Percentiles rank a stretch among this genome's conserved stretches.
These are phyloP conservation scores for Gonioctena quinquepunctata DNA, from an alignment of 1,140 invertebrate species.

Conservation along the genomic window DNA sequence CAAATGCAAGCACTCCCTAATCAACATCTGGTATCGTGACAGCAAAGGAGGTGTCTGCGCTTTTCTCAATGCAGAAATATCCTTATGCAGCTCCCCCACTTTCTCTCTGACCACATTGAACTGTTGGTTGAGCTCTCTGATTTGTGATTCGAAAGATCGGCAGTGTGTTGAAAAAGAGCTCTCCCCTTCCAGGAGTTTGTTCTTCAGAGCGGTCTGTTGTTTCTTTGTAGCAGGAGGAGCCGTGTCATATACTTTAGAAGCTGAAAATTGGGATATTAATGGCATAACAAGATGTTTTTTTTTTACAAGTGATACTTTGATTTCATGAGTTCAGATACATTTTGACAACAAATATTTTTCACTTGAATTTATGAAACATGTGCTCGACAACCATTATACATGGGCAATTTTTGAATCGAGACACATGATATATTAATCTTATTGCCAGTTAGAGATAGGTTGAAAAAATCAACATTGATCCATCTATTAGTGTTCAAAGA, in stretches of 20 bases:
- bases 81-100: conserved; percentile 65
- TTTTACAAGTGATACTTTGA: too few species aligned
- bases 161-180: conserved; percentile 71
- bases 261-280: conserved; percentile 31
- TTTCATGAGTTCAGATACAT: too few species aligned
- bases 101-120: conserved; percentile 67
- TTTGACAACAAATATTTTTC: too few species aligned
- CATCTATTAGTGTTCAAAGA: too few species aligned
- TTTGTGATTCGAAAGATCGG: conserved; percentile 66
- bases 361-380: too few species aligned
- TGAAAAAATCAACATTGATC: too few species aligned
- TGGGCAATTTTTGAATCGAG: too few species aligned
- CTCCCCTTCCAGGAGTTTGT: conserved; percentile 58
- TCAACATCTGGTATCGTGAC: conserved; percentile 63
- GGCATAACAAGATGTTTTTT: too few species aligned
- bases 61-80: conserved; percentile 60
- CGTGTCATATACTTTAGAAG: conserved; percentile 48
- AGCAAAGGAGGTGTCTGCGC: conserved; percentile 64
- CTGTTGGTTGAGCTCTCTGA: conserved; percentile 66
- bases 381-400: too few species aligned
- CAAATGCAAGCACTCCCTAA: conserved; percentile 64
- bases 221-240: conserved; percentile 56
- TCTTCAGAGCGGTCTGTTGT: conserved; percentile 55
- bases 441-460: too few species aligned
- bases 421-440: too few species aligned